Evolutionary conservation across 2,113 vertebrate genomes (phyloP), one percentile per base, ranked within the genome.

Genomic region (Laticauda colubrina): DNA sequence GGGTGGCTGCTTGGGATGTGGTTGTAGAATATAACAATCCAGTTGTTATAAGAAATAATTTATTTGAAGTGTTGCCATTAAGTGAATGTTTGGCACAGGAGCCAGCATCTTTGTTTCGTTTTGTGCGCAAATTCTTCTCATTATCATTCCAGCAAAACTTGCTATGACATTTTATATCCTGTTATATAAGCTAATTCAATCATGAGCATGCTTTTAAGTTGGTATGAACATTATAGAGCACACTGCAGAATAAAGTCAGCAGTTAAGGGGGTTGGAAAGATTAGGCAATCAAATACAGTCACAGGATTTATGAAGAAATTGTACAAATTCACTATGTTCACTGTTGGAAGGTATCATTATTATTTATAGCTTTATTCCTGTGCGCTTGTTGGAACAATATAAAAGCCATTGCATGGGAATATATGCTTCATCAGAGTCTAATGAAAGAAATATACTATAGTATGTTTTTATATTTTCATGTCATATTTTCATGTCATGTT

Each of bases 61-160:
- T 96, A 96, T 97, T 85, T 97, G 97, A 97, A 98, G 97, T 95
- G 93, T 87, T 97, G 97, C 98, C 97, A 96, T 96, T 87, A 95
- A 95, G 94, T 45, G 92, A 57, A 88, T 81, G 95, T 96, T 96
- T 92, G 96, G 95, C 96, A 93, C 95, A 90, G 95, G 91, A 85
- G 90, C 93, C 95, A 92, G 0, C 93, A 86, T 96, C 96, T 95
- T 95, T 93, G 90, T 96, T 96, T 96, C 93, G 96, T 94, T 29
- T 43, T 85, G 90, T 90, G 54, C 93, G 94, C 95, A 90, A 94
- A 85, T 94, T 96, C 95, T 95, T 97, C 94, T 96, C 96, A 95
- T 96, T 96, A 94, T 95, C 94, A 96, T 56, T 94, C 91, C 43
- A 48, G 93, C 90, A 93, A 94, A 97, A 93, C 94, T 85, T 81